Evolutionary conservation across 2,888 invertebrate genomes (phyloP).

Genomic region (Tetragonula carbonaria): DNA sequence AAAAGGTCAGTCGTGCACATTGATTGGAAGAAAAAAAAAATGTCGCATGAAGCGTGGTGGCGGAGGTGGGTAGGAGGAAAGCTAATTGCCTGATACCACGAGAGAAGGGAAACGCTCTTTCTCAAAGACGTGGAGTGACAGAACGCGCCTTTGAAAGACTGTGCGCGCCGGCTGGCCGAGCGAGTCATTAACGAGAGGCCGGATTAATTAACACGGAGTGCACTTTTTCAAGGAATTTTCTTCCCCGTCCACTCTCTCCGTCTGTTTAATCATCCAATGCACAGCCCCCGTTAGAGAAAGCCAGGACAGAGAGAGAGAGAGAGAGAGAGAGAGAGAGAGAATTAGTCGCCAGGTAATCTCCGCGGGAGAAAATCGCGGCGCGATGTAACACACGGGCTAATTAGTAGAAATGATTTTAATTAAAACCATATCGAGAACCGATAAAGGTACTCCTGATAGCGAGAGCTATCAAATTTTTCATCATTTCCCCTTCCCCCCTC

Average conservation of each 20-base stretch:
- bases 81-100: background rate
- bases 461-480: background rate
- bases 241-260: slow-evolving; percentile 9
- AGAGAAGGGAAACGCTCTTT: too few species aligned
- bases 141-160: slow-evolving; percentile 29
- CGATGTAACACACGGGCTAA: background rate
- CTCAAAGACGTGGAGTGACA: slow-evolving; percentile 17
- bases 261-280: slow-evolving; percentile 54
- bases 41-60: background rate
- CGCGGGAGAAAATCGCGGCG: background rate
- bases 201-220: slow-evolving; percentile 59
- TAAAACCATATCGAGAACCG: background rate
- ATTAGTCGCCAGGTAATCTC: slow-evolving; percentile 6
- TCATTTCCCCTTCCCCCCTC: background rate
- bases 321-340: too few species aligned
- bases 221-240: slow-evolving; percentile 42
- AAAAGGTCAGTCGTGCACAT: background rate
- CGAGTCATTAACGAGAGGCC: slow-evolving; percentile 16
- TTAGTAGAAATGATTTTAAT: slow-evolving; percentile 35
- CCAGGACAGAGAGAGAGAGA: background rate
- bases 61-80: too few species aligned
- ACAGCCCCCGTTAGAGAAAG: background rate
- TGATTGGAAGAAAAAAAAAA: background rate
- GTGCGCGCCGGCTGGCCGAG: background rate
- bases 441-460: background rate